Evolutionary conservation across 2,113 vertebrate species (phyloP).

Genomic region (Indicator maculatus): DNA sequence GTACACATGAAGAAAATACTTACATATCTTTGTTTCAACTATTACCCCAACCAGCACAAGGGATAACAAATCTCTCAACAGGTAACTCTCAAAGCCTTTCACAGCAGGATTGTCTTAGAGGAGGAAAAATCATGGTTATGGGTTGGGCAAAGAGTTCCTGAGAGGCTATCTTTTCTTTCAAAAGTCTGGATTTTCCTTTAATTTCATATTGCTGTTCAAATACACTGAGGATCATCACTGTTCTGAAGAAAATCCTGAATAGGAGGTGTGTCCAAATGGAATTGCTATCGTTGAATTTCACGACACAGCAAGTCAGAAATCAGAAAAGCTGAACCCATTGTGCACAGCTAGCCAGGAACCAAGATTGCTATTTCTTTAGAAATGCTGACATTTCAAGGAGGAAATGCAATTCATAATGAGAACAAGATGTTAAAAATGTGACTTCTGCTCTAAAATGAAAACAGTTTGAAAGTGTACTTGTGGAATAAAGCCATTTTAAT

Average conservation of each 20-base stretch:
- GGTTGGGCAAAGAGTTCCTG: not conserved
- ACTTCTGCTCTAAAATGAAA: not conserved
- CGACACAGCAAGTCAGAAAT: not conserved
- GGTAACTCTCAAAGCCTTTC: not conserved
- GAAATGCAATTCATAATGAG: not conserved
- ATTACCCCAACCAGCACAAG: not conserved
- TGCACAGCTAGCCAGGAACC: not conserved
- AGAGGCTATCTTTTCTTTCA: not conserved
- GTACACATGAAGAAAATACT: not conserved
- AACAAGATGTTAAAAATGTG: not conserved
- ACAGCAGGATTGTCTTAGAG: not conserved
- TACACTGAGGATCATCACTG: not conserved
- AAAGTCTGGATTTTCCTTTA: not conserved
- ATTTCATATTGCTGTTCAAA: not conserved
- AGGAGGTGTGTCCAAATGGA: not conserved
- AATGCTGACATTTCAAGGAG: conserved; percentile 6
- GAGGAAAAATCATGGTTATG: conserved; percentile 6
- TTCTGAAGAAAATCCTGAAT: not conserved
- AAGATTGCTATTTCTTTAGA: not conserved
- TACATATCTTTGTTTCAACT: not conserved
- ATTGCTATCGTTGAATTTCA: not conserved
- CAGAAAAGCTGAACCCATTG: not conserved
- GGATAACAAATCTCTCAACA: not conserved
- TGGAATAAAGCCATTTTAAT: not conserved
- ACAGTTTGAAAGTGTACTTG: not conserved